Base-by-base conservation (phyloP, 2,113 vertebrate species). In the Galbula dea region DNA sequence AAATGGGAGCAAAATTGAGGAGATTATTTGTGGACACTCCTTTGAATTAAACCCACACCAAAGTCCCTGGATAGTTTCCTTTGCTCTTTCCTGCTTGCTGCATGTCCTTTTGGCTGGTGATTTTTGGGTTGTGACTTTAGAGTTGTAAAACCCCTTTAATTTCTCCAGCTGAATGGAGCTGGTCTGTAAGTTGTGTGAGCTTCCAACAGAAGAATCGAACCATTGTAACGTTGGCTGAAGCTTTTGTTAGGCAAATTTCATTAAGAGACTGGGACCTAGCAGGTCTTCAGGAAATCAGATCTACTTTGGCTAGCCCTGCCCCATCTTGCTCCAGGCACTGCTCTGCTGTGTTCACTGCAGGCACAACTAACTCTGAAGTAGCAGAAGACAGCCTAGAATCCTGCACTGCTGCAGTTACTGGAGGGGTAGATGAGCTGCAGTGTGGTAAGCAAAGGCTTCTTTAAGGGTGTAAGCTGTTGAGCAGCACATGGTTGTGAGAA, bases 211-310 rank as follows among this genome's bases (percentile, higher is more conserved):
- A 98, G 97, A 97, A 97, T 97, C 63, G 77, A 90, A 89, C 93
- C 95, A 92, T 97, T 97, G 97, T 97, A 86, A 83, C 18, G 2
- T 72, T 8, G 65, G 75, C 81, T 58, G 90, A 83, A 51, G 88
- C 96, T 95, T 98, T 98, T 98, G 97, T 98, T 96, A 97, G 36
- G 51, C 96, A 97, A 90, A 97, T 98, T 95, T 97, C 95, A 95
- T 96, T 95, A 97, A 98, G 96, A 97, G 93, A 90, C 93, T 14
- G 45, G 59, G 94, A 95, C 94, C 91, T 88, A 91, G 43, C 92
- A 74, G 90, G 79, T 94, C 95, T 92, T 88, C 71, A 59, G 94
- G 94, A 95, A 96, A 93, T 83, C 95, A 73, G 94, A 95, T 96
- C 93, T 88, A n/a, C 89, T 97, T 88, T 91, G 85, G 48, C 96